A percentile compares a stretch with the other conserved stretches of the same genome.
These are phyloP conservation scores for Dunckerocampus dactyliophorus DNA, from an alignment of 2,113 vertebrate genomes.

Conservation along the genomic window DNA sequence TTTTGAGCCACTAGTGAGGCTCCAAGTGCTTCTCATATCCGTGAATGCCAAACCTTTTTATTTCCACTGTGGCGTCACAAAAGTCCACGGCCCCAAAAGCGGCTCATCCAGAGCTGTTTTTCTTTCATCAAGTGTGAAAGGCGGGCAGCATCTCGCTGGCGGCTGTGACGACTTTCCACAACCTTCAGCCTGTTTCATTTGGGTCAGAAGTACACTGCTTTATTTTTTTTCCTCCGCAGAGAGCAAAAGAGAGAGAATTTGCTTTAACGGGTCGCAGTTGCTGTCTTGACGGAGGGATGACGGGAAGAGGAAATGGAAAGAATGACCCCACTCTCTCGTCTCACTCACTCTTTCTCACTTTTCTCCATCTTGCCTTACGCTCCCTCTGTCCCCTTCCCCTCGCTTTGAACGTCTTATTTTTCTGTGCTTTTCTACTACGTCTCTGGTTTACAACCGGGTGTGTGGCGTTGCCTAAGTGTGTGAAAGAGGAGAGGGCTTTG, in stretches of 20 bases:
- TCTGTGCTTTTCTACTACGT: not conserved
- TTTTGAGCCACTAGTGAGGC: not conserved
- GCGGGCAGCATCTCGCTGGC: conserved; percentile 12
- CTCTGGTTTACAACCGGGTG: not conserved
- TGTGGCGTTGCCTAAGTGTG: conserved; percentile 41
- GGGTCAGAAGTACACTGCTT: conserved; percentile 50
- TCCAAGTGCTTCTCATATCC: not conserved
- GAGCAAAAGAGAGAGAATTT: conserved; percentile 17
- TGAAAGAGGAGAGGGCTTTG: conserved; percentile 52
- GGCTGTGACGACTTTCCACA: conserved; percentile 46
- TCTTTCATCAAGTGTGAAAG: conserved; percentile 19
- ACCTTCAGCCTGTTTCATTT: conserved; percentile 35
- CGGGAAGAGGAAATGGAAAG: conserved; percentile 50
- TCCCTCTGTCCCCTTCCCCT: conserved; percentile 10
- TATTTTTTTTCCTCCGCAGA: conserved; percentile 13
- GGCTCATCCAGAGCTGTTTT: not conserved
- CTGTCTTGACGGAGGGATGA: conserved; percentile 36
- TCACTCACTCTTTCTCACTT: conserved; percentile 2
- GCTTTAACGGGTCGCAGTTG: conserved; percentile 33
- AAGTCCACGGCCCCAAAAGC: too few species aligned
- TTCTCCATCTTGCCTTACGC: conserved; percentile 34
- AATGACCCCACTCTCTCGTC: conserved; percentile 45
- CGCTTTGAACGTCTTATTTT: conserved; percentile 6
- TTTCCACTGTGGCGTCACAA: too few species aligned
- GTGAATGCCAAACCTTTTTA: not conserved